Conservation (phyloP, 2,797 vertebrate genomes). For the Myotis findleyi region DNA sequence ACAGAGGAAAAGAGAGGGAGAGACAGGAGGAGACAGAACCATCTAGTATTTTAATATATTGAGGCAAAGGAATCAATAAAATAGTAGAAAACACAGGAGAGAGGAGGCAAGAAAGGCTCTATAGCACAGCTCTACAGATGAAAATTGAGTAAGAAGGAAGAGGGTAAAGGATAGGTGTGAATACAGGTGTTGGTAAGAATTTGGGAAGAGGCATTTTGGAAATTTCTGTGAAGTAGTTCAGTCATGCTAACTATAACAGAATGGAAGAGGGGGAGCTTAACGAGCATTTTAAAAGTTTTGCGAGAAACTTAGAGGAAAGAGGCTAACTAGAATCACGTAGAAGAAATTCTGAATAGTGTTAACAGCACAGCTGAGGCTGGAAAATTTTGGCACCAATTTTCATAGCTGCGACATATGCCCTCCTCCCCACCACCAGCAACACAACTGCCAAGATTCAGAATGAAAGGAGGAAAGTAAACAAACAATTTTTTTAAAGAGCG, state of each 20-base stretch:
- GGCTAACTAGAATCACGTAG: background rate
- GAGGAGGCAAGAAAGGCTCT: background rate
- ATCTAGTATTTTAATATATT: background rate
- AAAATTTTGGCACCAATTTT: slow-evolving; percentile 2
- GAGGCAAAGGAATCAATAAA: background rate
- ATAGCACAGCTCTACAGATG: background rate
- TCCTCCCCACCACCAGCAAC: background rate
- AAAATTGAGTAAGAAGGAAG: background rate
- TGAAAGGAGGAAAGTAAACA: background rate
- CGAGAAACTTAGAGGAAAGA: slow-evolving; percentile 3
- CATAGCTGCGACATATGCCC: background rate
- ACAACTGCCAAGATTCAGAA: background rate
- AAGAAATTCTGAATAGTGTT: slow-evolving; percentile 1
- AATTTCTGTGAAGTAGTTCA: background rate
- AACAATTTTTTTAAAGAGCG: background rate
- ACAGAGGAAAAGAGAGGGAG: background rate
- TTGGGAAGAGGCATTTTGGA: background rate
- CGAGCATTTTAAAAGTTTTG: background rate
- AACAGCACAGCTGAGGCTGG: background rate
- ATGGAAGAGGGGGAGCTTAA: background rate
- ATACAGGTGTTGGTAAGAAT: background rate
- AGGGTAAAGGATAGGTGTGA: background rate
- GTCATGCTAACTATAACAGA: background rate
- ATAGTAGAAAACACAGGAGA: background rate
- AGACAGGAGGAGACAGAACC: background rate